phyloP scores from a whole-genome alignment of 2,797 vertebrate genomes.

The Bryconaethiops microstoma region DNA sequence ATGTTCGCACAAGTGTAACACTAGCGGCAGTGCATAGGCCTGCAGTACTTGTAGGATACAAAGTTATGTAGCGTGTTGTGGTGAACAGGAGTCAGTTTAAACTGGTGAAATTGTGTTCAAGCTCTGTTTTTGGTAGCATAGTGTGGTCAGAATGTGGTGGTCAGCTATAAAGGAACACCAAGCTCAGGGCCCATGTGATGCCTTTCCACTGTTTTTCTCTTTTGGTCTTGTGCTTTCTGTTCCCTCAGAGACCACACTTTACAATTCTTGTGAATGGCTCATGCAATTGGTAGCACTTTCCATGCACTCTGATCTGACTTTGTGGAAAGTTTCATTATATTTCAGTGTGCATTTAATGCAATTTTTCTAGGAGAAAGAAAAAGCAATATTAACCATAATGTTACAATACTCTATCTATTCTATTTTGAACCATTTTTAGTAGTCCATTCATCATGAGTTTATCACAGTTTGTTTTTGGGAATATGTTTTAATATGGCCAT shows the following conservation, averaged over 20 bases:
- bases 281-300: background rate
- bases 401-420: no score
- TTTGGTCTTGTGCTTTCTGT: background rate
- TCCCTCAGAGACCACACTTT: background rate
- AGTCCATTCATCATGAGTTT: no score
- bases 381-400: no score
- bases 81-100: constrained; percentile 11
- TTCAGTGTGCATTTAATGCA: background rate
- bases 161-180: constrained; percentile 19
- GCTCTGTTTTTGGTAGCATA: constrained; percentile 7
- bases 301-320: background rate
- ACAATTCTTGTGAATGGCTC: background rate
- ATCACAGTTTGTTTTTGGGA: no score
- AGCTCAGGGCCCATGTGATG: background rate
- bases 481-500: no score
- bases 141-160: background rate
- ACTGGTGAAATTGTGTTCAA: background rate
- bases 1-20: background rate
- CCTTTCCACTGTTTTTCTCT: constrained; percentile 5
- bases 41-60: background rate
- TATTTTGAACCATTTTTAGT: no score
- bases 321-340: background rate
- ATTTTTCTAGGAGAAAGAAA: no score
- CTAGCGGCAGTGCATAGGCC: background rate
- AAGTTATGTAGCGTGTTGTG: background rate